Evolutionary conservation across 2,113 vertebrate species (phyloP), one percentile per base, ranked within the genome.

Genomic region (Lates calcarifer): DNA sequence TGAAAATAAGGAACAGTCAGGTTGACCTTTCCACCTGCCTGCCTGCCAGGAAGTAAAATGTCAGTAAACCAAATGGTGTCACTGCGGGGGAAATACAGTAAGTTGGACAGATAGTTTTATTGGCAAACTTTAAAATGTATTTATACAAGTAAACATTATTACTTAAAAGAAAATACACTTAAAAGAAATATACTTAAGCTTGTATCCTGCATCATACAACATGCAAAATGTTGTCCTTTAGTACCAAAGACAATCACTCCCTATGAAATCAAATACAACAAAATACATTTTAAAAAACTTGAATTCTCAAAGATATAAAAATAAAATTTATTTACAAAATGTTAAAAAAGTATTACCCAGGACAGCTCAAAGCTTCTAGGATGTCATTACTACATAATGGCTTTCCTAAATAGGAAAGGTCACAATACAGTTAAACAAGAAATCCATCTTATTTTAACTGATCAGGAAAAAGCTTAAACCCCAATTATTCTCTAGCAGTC

Each of bases 401-500:
- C 15, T 49, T 20, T 43, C 43, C 33, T 28, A 35, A 22, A 65
- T 11, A 22, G 18, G 49, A 13, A 1, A 68, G 17, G 24, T 61
- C 65, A 58, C 22, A 10, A 18, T 11, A 7, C 4, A 60, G 31
- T 63, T n/a, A 24, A 62, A 47, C 51, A 58, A 43, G 15, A 43
- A 43, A 43, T 15, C 13, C 41, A 43, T 14, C 5, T 43, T 43
- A 43, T 15, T 17, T 43, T 14, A 43, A 37, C 15, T 29, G 0
- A n/a, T 0, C 41, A 51, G 7, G 4, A 17, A 51, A 6, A 3
- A 64, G 24, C 56, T 15, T 45, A 26, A 35, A 5, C 35, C 35
- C 4, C 5, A 20, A 1, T 2, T 1, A 0, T 1, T 20, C 31
- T 1, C 57, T 85, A 97, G 49, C 94, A 96, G 11, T 93, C 95